Base-by-base conservation (phyloP, 2,888 invertebrate genomes). In the Arrhopalites spinosus region DNA sequence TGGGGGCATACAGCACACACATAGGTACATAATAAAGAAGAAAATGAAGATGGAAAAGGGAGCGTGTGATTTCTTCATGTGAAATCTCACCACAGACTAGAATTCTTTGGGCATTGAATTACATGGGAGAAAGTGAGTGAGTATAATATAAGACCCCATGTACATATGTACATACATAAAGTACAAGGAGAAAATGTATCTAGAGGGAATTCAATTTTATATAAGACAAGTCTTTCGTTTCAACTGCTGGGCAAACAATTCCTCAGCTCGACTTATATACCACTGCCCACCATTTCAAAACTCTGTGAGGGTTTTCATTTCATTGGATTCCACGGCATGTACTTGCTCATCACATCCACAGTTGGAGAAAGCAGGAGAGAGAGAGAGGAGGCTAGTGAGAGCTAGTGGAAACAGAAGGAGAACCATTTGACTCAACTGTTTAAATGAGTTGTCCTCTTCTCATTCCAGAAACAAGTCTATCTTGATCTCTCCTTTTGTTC, bases 41-140 rank as follows among this genome's bases (percentile, higher is more conserved):
- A 11, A 59, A 20, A 8, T 25, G 25, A 59, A 59, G n/a, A 59
- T n/a, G 59, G 23, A 23, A 23, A 59, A 25, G 59, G 59, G 59
- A 13, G 59, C 23, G 25, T 59, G 59, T 59, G 59, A 59, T 11
- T 59, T n/a, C n/a, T 59, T 59, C 59, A 59, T 25, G 59, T 59
- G 25, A 8, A 59, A 36, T 36, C 11, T 36, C 36, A 36, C 36
- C 36, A 36, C 36, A 36, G 11, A 36, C 3, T 11, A 36, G 36
- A 36, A 36, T 36, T 36, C 36, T 36, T 36, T 36, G 36, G 20
- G 59, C 25, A 25, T 59, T 59, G 53, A 11, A 59, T 59, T 59
- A 36, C 23, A 20, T 59, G 53, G 17, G 53, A n/a, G 17, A 53
- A 17, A 5, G 53, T 53, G 23, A 23, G 11, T 11, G 36, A 11